A percentile compares a stretch with the other conserved stretches of the same genome.
Evolutionary conservation across 2,113 vertebrate species (phyloP).

Genomic region (Cephalopholis sonnerati): DNA sequence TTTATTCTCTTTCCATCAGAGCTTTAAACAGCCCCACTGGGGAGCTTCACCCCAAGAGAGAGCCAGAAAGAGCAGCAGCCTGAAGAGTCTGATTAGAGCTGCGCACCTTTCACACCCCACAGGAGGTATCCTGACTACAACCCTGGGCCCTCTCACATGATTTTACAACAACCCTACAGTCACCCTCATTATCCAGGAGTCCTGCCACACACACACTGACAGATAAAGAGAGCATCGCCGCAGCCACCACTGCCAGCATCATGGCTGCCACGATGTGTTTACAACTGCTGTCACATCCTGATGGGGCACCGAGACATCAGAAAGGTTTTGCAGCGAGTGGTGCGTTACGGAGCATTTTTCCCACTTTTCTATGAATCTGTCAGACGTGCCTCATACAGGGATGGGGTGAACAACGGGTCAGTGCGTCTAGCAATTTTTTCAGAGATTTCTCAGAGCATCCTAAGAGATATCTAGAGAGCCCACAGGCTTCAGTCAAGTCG

Average conservation of each 20-base stretch:
- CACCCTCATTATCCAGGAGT: conserved; percentile 67
- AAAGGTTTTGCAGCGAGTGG: conserved; percentile 3
- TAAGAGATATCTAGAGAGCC: conserved; percentile 4
- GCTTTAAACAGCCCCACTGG: conserved; percentile 18
- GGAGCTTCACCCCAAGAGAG: not conserved
- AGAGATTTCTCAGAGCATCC: not conserved
- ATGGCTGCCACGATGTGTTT: conserved; percentile 19
- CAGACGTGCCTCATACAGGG: not conserved
- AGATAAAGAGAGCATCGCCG: not conserved
- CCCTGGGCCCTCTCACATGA: conserved; percentile 24
- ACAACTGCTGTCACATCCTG: conserved; percentile 38
- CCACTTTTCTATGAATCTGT: not conserved
- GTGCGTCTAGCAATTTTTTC: not conserved
- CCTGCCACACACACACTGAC: conserved; percentile 26
- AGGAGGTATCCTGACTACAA: conserved; percentile 25
- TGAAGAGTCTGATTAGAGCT: conserved; percentile 38
- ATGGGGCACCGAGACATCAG: conserved; percentile 9
- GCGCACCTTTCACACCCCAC: conserved; percentile 16
- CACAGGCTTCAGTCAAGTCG: conserved; percentile 59
- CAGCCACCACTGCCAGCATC: not conserved
- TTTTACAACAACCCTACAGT: conserved; percentile 48
- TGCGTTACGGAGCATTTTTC: conserved; percentile 1
- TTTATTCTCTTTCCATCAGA: conserved; percentile 45
- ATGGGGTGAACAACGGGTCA: conserved; percentile 40
- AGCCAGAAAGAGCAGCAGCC: not conserved